Base-by-base conservation (phyloP, 2,797 vertebrate genomes). In the Distichodus sexfasciatus region DNA sequence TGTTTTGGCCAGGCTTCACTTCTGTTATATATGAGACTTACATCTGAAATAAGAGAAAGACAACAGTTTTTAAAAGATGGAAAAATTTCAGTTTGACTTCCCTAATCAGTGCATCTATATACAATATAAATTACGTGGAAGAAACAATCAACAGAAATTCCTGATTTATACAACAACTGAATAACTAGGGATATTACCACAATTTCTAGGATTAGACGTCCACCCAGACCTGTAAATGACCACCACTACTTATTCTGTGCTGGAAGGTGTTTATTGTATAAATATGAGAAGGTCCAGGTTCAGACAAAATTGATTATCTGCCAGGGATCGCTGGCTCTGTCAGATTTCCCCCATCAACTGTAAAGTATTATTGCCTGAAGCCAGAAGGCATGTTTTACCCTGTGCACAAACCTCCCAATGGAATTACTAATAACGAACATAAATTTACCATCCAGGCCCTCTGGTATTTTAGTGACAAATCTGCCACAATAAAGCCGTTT, bases 231-330 rank as follows among this genome's bases (percentile, higher is more conserved):
- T 51, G 51, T 74, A 53, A 66, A 72, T 70, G 54, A 77, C 14
- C 76, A 67, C 14, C 76, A 67, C 69, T 61, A 58, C 75, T 33
- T 60, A 67, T 46, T 79, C 72, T 83, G 75, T 83, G 69, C 82
- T 84, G 76, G 82, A 77, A 75, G 61, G 57, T 66, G 31, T 28
- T 9, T 50, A 70, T 70, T 33, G 68, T 41, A 77, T 77, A 74
- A 78, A 78, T 60, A 63, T 17, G 58, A 74, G 64, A 77, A 62
- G 29, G 58, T 79, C 64, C 36, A 60, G 84, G 75, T 74, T 76
- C 76, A 76, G 64, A 76, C 75, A 79, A 81, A 83, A 82, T 21
- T 46, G 35, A 83, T 86, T 82, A 83, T 66, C 76, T 81, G 82
- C 77, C 79, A 81, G 80, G 79, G 82, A 82, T 79, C 78, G 78